These are phyloP conservation scores for Scyliorhinus canicula DNA, from an alignment of 2,797 vertebrate species.

Conservation along the genomic window DNA sequence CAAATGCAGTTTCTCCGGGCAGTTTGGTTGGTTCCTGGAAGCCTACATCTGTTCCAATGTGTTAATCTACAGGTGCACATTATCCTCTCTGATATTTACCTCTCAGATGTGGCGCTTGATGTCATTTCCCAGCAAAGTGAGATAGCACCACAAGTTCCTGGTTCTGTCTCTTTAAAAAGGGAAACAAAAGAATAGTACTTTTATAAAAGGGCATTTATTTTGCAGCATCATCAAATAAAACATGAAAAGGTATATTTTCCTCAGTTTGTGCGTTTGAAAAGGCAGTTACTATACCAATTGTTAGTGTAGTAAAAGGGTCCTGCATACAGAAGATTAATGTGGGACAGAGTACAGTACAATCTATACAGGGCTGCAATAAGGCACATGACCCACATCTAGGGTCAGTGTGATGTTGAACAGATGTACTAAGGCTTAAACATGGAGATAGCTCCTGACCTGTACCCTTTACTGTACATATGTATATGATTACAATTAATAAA, in stretches of 20 bases:
- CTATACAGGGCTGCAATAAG: too few relatives aligned
- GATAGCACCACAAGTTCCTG: not conserved
- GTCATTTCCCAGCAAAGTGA: conserved; percentile 25
- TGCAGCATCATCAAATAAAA: not conserved
- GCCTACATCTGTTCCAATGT: not conserved
- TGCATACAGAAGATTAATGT: too few relatives aligned
- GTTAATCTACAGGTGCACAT: not conserved
- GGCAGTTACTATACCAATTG: not conserved
- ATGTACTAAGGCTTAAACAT: too few relatives aligned
- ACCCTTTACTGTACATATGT: too few relatives aligned
- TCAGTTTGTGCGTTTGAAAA: not conserved
- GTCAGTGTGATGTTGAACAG: too few relatives aligned
- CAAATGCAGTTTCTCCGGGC: not conserved
- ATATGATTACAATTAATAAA: too few relatives aligned
- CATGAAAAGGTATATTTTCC: not conserved
- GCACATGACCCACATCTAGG: too few relatives aligned
- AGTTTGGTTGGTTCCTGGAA: not conserved
- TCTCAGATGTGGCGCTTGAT: not conserved
- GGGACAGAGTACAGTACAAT: too few relatives aligned
- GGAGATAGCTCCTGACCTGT: too few relatives aligned
- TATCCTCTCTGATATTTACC: not conserved
- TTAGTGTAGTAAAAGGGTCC: too few relatives aligned
- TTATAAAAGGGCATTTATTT: not conserved
- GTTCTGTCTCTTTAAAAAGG: not conserved
- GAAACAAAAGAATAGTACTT: not conserved